phyloP scores from a whole-genome alignment of 2,888 invertebrate species.

The Melitaea athalia region DNA sequence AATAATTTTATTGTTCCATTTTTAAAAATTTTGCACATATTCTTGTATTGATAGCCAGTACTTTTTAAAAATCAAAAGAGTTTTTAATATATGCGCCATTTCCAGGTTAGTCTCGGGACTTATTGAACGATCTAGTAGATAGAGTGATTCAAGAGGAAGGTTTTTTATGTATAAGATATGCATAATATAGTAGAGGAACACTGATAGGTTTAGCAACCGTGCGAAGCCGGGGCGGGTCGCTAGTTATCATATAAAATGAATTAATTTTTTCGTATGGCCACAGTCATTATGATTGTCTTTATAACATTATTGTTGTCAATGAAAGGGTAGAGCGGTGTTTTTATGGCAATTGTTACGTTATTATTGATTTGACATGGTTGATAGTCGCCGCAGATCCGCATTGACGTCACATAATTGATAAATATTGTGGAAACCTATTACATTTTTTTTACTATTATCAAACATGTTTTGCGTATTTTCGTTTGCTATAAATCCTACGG shows the following conservation, averaged over 20 bases:
- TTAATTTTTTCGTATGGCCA: conserved; percentile 22
- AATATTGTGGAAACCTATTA: conserved; percentile 14
- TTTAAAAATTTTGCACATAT: too few relatives aligned
- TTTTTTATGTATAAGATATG: too few relatives aligned
- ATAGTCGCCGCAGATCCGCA: conserved; percentile 25
- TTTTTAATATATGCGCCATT: too few relatives aligned
- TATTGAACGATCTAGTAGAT: too few relatives aligned
- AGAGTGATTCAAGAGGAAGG: too few relatives aligned
- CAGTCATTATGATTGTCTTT: conserved; percentile 40
- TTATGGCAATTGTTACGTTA: conserved; percentile 56
- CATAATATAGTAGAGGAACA: too few relatives aligned
- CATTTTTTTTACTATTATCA: conserved; percentile 4
- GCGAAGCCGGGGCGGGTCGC: too few relatives aligned
- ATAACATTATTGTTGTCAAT: conserved; percentile 50
- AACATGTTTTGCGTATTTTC: background rate
- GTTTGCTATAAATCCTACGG: background rate
- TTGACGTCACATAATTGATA: conserved; percentile 32
- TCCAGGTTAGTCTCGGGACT: too few relatives aligned
- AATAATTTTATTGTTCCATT: too few relatives aligned
- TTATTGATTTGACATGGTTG: conserved; percentile 41
- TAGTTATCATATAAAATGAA: background rate
- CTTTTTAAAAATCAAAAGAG: too few relatives aligned
- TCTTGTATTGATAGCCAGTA: too few relatives aligned
- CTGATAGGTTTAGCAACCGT: too few relatives aligned
- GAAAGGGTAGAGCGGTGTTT: conserved; percentile 51